Base-by-base conservation (phyloP, 2,113 vertebrate species). In the Melierax canorus region DNA sequence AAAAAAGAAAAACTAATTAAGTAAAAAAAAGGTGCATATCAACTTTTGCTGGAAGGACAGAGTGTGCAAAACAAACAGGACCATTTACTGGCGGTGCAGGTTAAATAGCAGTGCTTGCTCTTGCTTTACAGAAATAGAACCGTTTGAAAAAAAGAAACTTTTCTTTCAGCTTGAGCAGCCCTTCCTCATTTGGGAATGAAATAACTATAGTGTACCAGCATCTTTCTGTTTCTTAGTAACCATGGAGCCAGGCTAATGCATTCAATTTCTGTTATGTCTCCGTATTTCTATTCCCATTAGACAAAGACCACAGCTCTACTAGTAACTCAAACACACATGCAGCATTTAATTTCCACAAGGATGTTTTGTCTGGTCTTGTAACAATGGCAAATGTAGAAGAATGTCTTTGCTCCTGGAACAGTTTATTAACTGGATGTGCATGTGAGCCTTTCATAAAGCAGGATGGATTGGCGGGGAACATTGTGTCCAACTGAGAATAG, bases 151-250 rank as follows among this genome's bases (percentile, higher is more conserved):
- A 86, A 78, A 71, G 16, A 34, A 36, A 68, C 30, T 80, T 77
- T 6, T 50, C 48, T 83, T 92, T 91, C 78, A 86, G 26, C 79
- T 59, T 66, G 12, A 79, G 34, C 18, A 71, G 81, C 30, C 26
- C 34, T 86, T 45, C 53, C 22, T 87, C 72, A 38, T 89, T 22
- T 80, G 63, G 59, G 77, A 82, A 83, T 39, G 53, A 84, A 90
- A 86, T 64, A 84, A 36, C 56, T 75, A 6, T 6, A 36, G 50
- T 26, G 56, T 45, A 53, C 24, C 83, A 75, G 34, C 56, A 73
- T 86, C 75, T 34, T 77, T 53, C 72, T 88, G 93, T 67, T 88
- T 75, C 94, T 83, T 72, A 62, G 84, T 86, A 94, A 96, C 88
- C 81, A 55, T 9, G 58, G 75, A 92, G 32, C 56, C 80, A 64